These are phyloP conservation scores for Phenacoccus solenopsis DNA, from an alignment of 1,140 invertebrate species.

Conservation along the genomic window DNA sequence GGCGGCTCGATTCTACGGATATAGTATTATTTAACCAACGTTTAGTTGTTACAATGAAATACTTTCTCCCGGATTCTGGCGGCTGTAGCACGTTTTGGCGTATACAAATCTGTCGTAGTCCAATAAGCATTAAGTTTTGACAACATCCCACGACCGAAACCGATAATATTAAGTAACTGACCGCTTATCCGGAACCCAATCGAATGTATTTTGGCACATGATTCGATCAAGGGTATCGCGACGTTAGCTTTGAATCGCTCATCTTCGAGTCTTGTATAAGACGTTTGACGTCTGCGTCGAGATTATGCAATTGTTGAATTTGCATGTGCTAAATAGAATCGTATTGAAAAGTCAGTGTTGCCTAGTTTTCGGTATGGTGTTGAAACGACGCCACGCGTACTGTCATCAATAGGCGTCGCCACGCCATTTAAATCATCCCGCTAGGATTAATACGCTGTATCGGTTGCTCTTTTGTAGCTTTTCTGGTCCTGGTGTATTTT, in stretches of 20 bases:
- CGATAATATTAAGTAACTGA: not conserved
- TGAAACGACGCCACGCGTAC: too few species aligned
- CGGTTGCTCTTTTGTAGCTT: too few species aligned
- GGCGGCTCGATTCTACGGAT: not conserved
- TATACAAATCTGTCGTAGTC: conserved; percentile 1
- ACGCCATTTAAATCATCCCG: too few species aligned
- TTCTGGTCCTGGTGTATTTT: too few species aligned
- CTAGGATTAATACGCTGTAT: too few species aligned
- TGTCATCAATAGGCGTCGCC: too few species aligned
- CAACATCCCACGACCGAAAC: not conserved
- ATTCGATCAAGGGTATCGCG: too few species aligned
- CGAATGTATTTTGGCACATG: too few species aligned
- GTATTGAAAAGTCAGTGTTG: not conserved
- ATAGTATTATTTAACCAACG: not conserved
- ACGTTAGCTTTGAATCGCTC: too few species aligned
- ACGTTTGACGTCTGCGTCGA: too few species aligned
- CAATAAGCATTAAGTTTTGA: not conserved
- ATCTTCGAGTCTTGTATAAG: not conserved
- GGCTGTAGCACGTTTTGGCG: not conserved
- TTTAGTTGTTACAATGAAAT: not conserved
- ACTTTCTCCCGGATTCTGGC: not conserved
- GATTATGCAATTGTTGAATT: too few species aligned
- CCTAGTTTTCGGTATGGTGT: too few species aligned
- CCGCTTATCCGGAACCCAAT: not conserved
- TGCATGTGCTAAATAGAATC: not conserved